Evolutionary conservation across 2,113 vertebrate genomes (phyloP), one percentile per base, ranked within the genome.

Genomic region (Malurus melanocephalus): DNA sequence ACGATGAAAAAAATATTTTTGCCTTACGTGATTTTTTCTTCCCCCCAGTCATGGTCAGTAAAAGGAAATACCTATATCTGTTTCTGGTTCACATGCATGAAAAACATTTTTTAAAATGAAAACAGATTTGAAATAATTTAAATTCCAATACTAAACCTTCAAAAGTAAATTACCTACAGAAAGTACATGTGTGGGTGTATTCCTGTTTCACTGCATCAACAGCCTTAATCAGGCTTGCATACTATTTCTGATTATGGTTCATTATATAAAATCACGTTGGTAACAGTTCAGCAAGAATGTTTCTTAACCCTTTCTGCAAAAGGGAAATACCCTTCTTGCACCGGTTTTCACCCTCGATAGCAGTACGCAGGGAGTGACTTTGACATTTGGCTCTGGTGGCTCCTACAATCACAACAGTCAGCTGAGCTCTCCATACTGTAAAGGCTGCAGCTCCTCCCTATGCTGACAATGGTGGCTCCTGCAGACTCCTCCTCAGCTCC

Each of bases 91-190:
- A 77, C 42, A 91, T 46, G 67, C 75, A 94, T 69, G 75, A 48
- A 80, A 69, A 94, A 93, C 75, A 73, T 42, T 76, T 93, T 42
- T 81, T 46, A 89, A 94, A 95, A 81, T 75, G 85, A 82, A 95
- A 96, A 80, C 72, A 93, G 62, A 83, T 82, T 92, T 90, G 56
- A 90, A 85, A 92, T 94, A 0, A 91, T 83, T 91, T 89, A 94
- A 83, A 94, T 88, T 93, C 79, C 78, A 80, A 88, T 42, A 85
- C 84, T 74, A 93, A 95, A 89, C 33, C 81, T 89, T 93, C 83
- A 94, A 71, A 92, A 95, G 90, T 80, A 92, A 95, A 96, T 94
- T 89, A 93, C 81, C 90, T 94, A 90, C 78, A 89, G 77, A 95
- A 92, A 96, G 96, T 91, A 96, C 90, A 80, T 65, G 64, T 72